These are phyloP conservation scores for Coregonus ussuriensis DNA, from an alignment of 2,797 vertebrate species.

Conservation along the genomic window DNA sequence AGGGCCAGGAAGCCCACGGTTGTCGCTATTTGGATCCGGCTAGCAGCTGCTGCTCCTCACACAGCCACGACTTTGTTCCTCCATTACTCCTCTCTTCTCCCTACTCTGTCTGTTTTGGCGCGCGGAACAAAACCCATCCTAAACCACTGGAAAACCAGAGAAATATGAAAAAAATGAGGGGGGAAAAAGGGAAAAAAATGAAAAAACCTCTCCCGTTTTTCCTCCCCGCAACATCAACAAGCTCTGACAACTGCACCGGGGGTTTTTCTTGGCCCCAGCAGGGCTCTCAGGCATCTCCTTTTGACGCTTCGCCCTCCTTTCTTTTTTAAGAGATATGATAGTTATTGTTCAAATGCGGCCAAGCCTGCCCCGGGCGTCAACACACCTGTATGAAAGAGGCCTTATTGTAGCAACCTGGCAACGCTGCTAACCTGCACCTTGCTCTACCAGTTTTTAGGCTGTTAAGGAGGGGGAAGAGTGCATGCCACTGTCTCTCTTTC, in stretches of 20 bases:
- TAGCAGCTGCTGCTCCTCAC: conserved; percentile 96
- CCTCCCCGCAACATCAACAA: conserved; percentile 91
- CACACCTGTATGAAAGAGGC: conserved; percentile 98
- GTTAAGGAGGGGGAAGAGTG: conserved; percentile 40
- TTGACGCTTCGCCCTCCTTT: conserved; percentile 86
- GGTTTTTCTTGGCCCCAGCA: conserved; percentile 92
- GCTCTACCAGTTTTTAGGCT: conserved; percentile 74
- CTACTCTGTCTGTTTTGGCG: conserved; percentile 93
- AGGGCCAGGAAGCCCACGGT: conserved; percentile 92
- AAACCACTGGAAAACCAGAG: conserved; percentile 72
- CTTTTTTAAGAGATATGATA: conserved; percentile 90
- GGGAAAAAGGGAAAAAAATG: neutral
- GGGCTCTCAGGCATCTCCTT: conserved; percentile 94
- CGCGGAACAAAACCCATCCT: conserved; percentile 81
- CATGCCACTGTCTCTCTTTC: conserved; percentile 19
- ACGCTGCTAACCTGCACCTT: conserved; percentile 81
- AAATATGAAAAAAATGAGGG: conserved; percentile 39
- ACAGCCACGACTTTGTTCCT: conserved; percentile 98
- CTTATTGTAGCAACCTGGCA: conserved; percentile 87
- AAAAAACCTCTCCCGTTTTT: conserved; percentile 77
- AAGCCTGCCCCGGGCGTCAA: conserved; percentile 96
- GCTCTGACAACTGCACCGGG: conserved; percentile 96
- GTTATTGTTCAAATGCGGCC: conserved; percentile 99
- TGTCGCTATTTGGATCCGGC: conserved; percentile 97
- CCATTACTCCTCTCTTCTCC: conserved; percentile 79